Evolutionary conservation across 2,113 vertebrate species (phyloP).

Genomic region (Microcebus griseorufus): DNA sequence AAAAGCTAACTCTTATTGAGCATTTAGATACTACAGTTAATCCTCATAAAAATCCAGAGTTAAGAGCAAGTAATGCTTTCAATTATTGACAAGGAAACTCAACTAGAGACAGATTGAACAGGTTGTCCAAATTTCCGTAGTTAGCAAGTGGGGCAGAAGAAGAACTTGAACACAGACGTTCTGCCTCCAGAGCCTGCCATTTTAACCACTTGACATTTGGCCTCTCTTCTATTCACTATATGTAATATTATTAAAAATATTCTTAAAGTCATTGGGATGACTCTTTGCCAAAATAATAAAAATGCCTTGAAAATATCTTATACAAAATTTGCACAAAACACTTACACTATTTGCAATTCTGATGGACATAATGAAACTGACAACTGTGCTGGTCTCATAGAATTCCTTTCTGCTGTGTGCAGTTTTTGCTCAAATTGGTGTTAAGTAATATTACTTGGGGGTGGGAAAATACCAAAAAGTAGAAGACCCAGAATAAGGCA

Average conservation of each 20-base stretch:
- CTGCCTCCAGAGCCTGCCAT: not conserved
- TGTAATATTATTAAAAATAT: not conserved
- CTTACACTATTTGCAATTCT: not conserved
- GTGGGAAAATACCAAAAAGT: not conserved
- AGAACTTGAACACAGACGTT: not conserved
- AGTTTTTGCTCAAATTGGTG: not conserved
- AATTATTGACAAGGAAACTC: not conserved
- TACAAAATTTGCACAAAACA: not conserved
- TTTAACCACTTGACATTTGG: not conserved
- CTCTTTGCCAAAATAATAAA: conserved; percentile 24
- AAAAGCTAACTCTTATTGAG: not conserved
- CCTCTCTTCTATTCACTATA: not conserved
- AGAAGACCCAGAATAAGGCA: not conserved
- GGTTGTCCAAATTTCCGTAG: not conserved
- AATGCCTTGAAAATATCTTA: not conserved
- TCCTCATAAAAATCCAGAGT: not conserved
- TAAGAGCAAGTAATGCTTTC: not conserved
- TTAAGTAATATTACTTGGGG: conserved; percentile 16
- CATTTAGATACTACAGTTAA: conserved; percentile 5
- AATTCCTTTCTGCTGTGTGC: not conserved
- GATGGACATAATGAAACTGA: not conserved
- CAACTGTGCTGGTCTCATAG: not conserved
- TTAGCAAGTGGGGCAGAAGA: not conserved
- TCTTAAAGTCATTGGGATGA: not conserved
- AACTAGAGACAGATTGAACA: not conserved